These are phyloP conservation scores for Aphidius gifuensis DNA, from an alignment of 1,140 invertebrate genomes.

Conservation along the genomic window DNA sequence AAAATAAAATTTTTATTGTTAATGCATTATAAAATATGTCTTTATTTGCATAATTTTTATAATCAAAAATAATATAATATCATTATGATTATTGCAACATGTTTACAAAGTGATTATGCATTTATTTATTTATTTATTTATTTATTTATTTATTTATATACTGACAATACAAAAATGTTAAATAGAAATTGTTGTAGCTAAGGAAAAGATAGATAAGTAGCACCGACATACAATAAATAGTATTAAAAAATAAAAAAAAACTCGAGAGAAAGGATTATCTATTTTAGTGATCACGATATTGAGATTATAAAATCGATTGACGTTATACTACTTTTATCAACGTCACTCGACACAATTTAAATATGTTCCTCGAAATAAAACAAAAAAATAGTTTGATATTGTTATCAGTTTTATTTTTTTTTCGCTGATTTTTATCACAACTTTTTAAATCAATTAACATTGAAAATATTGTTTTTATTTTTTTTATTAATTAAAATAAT, in stretches of 20 bases:
- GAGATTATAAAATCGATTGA: neutral
- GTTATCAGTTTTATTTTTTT: neutral
- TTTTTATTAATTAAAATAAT: too few species aligned
- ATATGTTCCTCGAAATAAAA: neutral
- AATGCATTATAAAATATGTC: too few species aligned
- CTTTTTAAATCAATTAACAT: too few species aligned
- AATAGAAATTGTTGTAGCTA: too few species aligned
- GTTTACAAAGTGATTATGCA: conserved; percentile 9
- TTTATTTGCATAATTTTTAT: too few species aligned
- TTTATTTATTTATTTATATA: too few species aligned
- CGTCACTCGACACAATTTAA: neutral
- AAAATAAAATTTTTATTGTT: too few species aligned
- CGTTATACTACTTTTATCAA: conserved; percentile 4
- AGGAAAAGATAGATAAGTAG: too few species aligned
- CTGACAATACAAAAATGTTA: too few species aligned
- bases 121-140: neutral
- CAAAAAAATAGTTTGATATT: neutral
- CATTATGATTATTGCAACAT: neutral
- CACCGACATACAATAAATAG: neutral
- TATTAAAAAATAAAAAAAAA: neutral
- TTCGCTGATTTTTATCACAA: too few species aligned
- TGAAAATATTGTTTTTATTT: too few species aligned
- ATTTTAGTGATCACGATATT: conserved; percentile 2
- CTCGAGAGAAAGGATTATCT: conserved; percentile 9
- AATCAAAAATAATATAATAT: too few species aligned